These are phyloP conservation scores for Vultur gryphus DNA, from an alignment of 2,797 vertebrate genomes.

Conservation along the genomic window DNA sequence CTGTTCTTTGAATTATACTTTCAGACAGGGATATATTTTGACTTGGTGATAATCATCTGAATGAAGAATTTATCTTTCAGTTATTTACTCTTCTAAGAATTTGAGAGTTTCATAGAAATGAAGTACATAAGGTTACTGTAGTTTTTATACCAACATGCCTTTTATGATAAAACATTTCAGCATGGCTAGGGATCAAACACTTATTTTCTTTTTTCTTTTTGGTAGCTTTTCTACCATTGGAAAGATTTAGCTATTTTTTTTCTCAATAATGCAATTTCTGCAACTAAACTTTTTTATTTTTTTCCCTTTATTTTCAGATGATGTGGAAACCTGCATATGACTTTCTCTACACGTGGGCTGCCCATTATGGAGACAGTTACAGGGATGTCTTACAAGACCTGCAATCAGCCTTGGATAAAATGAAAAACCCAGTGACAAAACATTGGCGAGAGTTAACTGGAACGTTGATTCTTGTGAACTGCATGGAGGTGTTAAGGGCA, in stretches of 20 bases:
- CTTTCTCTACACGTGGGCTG: conserved; percentile 92
- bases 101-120: neutral
- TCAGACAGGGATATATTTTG: neutral
- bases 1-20: neutral
- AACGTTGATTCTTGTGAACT: conserved; percentile 87
- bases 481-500: conserved; percentile 83
- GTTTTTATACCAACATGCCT: neutral
- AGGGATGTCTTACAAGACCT: conserved; percentile 93
- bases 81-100: neutral
- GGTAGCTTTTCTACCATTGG: neutral
- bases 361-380: conserved; percentile 86
- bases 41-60: neutral
- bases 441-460: conserved; percentile 94
- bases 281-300: neutral
- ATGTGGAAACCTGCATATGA: conserved; percentile 99
- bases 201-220: neutral
- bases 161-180: neutral
- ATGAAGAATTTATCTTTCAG: neutral
- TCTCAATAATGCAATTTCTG: neutral
- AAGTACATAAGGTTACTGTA: neutral
- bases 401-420: conserved; percentile 90
- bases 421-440: conserved; percentile 92
- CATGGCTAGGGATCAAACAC: neutral
- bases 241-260: neutral
- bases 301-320: conserved; percentile 71